These are phyloP conservation scores for Tinea trinotella DNA, from an alignment of 2,888 invertebrate genomes.

Conservation along the genomic window DNA sequence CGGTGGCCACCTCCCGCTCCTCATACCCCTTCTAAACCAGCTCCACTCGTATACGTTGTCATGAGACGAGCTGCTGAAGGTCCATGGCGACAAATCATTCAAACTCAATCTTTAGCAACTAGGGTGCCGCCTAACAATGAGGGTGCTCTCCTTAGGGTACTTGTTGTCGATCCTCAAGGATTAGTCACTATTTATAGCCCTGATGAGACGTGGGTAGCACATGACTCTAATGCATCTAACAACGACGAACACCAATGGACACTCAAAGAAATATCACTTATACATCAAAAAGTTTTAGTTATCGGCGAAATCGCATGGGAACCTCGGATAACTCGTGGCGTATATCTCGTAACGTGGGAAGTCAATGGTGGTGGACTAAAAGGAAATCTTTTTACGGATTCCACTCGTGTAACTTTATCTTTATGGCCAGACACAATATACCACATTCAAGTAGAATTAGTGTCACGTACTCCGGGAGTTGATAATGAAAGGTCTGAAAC, in stretches of 20 bases:
- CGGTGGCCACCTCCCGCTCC: conserved; percentile 77
- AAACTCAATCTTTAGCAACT: conserved; percentile 76
- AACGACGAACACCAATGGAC: conserved; percentile 73
- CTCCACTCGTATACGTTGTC: conserved; percentile 78
- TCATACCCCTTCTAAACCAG: conserved; percentile 68
- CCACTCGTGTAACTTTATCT: conserved; percentile 83
- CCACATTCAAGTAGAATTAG: conserved; percentile 83
- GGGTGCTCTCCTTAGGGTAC: conserved; percentile 76
- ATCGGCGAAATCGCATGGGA: conserved; percentile 84
- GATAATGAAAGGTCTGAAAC: conserved; percentile 76
- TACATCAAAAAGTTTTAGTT: conserved; percentile 79
- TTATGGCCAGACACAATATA: conserved; percentile 87
- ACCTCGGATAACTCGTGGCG: conserved; percentile 75
- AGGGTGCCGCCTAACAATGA: conserved; percentile 76
- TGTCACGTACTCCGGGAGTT: conserved; percentile 73
- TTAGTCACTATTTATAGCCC: conserved; percentile 80
- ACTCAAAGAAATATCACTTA: conserved; percentile 77
- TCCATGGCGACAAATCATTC: conserved; percentile 77
- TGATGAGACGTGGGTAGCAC: conserved; percentile 73
- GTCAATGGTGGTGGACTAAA: conserved; percentile 85
- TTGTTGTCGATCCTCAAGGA: conserved; percentile 80
- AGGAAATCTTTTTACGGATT: conserved; percentile 86
- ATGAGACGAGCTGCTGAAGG: conserved; percentile 77
- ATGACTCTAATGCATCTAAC: conserved; percentile 63
- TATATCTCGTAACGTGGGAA: conserved; percentile 88